Percentiles rank a stretch among this genome's conserved stretches.
Evolutionary conservation across 2,113 vertebrate genomes (phyloP).

Genomic region (Malurus cyaneus): DNA sequence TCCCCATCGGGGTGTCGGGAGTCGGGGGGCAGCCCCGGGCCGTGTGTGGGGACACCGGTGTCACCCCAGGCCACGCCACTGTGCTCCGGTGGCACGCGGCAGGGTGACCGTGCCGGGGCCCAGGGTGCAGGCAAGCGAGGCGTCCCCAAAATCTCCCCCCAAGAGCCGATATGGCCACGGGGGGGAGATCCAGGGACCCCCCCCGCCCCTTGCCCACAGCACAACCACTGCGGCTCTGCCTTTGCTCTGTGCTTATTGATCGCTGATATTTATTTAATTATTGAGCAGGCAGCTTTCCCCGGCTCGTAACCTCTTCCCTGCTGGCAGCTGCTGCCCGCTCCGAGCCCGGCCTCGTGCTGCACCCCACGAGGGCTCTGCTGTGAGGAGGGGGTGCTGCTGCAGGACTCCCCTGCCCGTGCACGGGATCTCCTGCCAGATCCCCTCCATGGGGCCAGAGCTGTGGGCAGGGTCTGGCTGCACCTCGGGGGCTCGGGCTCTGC

Average conservation of each 20-base stretch:
- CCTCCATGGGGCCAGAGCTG: neutral
- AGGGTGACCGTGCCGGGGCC: neutral
- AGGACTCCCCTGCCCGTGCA: neutral
- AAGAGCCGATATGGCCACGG: accelerated
- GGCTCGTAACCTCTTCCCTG: neutral
- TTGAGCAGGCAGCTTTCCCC: neutral
- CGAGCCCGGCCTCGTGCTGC: neutral
- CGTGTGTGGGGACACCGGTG: neutral
- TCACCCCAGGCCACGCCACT: neutral
- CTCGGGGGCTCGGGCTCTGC: neutral
- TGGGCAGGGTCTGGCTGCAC: neutral
- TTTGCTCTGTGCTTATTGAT: constrained; percentile 49
- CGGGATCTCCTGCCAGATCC: neutral
- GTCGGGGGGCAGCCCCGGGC: neutral
- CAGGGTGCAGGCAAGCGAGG: neutral
- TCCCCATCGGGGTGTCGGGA: accelerated
- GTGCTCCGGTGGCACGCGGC: neutral
- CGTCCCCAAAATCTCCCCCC: neutral
- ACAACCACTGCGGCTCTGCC: neutral
- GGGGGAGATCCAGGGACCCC: neutral
- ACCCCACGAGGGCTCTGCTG: neutral
- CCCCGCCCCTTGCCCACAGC: neutral
- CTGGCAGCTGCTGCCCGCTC: neutral
- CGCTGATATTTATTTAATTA: constrained; percentile 56
- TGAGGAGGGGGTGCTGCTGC: neutral